A percentile compares a stretch with the other conserved stretches of the same genome.
These are phyloP conservation scores for Apamea epomidion DNA, from an alignment of 2,888 invertebrate species.

Conservation along the genomic window DNA sequence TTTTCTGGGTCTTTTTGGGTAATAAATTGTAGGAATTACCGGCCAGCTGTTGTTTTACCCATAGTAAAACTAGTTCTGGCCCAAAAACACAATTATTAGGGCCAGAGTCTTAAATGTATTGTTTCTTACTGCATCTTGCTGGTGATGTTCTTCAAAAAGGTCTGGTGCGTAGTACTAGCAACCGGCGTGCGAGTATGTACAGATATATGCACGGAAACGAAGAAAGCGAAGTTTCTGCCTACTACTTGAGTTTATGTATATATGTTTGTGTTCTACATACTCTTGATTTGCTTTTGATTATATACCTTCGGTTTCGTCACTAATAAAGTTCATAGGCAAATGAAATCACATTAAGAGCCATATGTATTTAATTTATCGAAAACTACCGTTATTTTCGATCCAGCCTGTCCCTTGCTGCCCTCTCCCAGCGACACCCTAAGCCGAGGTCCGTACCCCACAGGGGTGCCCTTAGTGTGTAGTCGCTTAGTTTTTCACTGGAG, in stretches of 20 bases:
- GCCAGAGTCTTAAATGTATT: background rate
- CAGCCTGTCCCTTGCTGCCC: too few species aligned
- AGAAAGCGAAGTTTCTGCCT: background rate
- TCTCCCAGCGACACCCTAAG: too few species aligned
- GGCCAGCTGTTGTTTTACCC: background rate
- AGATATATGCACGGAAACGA: background rate
- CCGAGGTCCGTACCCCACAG: too few species aligned
- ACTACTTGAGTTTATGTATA: background rate
- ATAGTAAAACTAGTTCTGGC: background rate
- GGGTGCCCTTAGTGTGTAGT: too few species aligned
- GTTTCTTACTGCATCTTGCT: background rate
- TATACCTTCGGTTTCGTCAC: background rate
- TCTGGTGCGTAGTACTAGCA: background rate
- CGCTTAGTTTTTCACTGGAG: too few species aligned
- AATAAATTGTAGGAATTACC: background rate
- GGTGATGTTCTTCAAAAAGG: background rate
- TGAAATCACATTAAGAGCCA: background rate
- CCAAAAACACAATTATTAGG: background rate
- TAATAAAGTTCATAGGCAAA: background rate
- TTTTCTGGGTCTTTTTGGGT: background rate
- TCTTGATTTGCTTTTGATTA: background rate
- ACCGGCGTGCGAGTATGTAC: background rate
- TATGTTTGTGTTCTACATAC: background rate
- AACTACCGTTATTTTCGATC: background rate
- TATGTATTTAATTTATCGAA: background rate